Evolutionary conservation across 2,113 vertebrate genomes (phyloP).

Genomic region (Pitta sordida): DNA sequence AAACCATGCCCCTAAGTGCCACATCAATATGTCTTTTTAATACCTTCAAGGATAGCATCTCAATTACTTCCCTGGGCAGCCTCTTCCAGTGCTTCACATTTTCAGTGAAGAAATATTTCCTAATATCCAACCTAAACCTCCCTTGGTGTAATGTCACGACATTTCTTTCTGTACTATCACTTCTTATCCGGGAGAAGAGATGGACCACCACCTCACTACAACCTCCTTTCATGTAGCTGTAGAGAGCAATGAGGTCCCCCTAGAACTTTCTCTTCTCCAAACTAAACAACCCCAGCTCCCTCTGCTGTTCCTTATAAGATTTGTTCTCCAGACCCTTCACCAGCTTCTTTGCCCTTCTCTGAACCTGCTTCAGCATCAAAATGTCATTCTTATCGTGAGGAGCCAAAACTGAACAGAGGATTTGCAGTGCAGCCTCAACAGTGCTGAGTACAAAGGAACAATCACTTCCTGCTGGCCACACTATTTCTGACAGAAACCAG

Average conservation of each 20-base stretch:
- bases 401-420: not conserved
- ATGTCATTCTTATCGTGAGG: not conserved
- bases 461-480: not conserved
- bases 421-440: not conserved
- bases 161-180: not conserved
- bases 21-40: not conserved
- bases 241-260: not conserved
- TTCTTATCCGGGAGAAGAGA: not conserved
- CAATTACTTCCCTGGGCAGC: not conserved
- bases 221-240: not conserved
- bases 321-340: not conserved
- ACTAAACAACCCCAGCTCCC: not conserved
- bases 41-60: not conserved
- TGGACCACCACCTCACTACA: accelerated
- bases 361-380: not conserved
- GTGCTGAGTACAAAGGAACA: not conserved
- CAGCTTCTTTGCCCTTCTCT: not conserved
- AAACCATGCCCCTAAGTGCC: not conserved
- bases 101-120: not conserved
- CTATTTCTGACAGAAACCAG: not conserved
- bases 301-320: not conserved
- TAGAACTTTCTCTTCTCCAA: not conserved
- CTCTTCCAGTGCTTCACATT: not conserved
- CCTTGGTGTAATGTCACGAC: not conserved
- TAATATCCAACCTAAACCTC: not conserved